Percentiles rank a stretch among this genome's conserved stretches.
Evolutionary conservation across 2,888 invertebrate species (phyloP).

Genomic region (Ramazzottius varieornatus): DNA sequence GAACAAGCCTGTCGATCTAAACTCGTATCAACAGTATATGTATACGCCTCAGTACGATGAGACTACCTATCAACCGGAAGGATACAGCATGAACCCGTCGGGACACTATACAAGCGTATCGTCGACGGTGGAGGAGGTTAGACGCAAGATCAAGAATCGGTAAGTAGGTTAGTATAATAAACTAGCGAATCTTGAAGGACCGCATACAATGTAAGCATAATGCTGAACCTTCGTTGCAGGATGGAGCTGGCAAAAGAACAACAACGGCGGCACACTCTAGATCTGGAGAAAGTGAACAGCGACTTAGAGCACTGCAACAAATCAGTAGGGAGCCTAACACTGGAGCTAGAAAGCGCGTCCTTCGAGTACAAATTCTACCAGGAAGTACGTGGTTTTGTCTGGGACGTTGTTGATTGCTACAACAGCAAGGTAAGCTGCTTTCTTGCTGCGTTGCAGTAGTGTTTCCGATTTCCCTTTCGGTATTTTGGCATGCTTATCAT

Average conservation of each 20-base stretch:
- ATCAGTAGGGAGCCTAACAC: not conserved
- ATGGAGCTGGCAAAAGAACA: not conserved
- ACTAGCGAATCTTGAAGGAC: too few species aligned
- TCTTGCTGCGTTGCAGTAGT: not conserved
- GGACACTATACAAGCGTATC: too few species aligned
- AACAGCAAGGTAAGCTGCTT: not conserved
- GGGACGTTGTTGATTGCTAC: not conserved
- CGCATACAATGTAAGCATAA: not conserved
- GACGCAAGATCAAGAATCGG: not conserved
- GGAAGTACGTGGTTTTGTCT: not conserved
- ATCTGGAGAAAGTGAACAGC: not conserved
- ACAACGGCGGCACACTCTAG: not conserved
- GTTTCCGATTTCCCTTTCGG: not conserved
- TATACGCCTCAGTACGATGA: too few species aligned
- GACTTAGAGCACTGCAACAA: not conserved
- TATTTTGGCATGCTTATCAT: not conserved
- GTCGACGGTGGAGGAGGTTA: not conserved
- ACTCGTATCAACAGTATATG: too few species aligned
- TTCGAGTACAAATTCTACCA: conserved; percentile 1
- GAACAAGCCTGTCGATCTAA: too few species aligned
- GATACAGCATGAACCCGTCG: too few species aligned
- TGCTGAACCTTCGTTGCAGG: not conserved
- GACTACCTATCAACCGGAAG: too few species aligned
- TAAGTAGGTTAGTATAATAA: too few species aligned
- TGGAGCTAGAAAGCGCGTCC: not conserved